Percentiles rank a stretch among this genome's conserved stretches.
phyloP scores from a whole-genome alignment of 2,113 vertebrate genomes.

The Genyomyrus donnyi region DNA sequence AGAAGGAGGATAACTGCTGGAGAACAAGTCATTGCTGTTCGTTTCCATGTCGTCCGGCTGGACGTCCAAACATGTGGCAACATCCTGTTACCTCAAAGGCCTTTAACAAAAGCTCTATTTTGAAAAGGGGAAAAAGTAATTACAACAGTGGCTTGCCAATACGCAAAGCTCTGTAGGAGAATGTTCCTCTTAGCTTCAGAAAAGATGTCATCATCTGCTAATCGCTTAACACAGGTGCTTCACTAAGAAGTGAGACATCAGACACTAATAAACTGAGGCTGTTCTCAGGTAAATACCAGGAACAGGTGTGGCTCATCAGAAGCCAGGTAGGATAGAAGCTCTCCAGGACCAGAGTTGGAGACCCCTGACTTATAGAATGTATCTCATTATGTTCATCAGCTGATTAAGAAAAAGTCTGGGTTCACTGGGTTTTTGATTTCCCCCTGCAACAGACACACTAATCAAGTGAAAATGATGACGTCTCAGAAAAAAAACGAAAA shows the following conservation, averaged over 20 bases:
- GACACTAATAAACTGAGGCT: constrained; percentile 5
- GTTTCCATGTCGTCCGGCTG: background rate
- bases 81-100: constrained; percentile 37
- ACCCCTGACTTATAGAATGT: background rate
- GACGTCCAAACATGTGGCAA: constrained; percentile 30
- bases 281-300: background rate
- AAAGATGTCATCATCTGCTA: background rate
- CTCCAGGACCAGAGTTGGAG: background rate
- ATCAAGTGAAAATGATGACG: background rate
- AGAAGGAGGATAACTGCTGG: background rate
- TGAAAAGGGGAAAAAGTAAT: background rate
- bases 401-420: background rate
- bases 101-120: background rate
- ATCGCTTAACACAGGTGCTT: background rate
- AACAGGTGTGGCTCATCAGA: background rate
- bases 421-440: background rate
- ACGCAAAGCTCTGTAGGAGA: background rate
- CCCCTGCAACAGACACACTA: background rate
- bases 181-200: background rate
- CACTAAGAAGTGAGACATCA: background rate
- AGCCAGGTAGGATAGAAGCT: background rate
- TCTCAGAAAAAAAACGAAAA: background rate
- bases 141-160: background rate
- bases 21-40: background rate
- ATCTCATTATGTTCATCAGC: background rate